A percentile compares a stretch with the other conserved stretches of the same genome.
These are phyloP conservation scores for Nomada fucata DNA, from an alignment of 2,888 invertebrate species.

Conservation along the genomic window DNA sequence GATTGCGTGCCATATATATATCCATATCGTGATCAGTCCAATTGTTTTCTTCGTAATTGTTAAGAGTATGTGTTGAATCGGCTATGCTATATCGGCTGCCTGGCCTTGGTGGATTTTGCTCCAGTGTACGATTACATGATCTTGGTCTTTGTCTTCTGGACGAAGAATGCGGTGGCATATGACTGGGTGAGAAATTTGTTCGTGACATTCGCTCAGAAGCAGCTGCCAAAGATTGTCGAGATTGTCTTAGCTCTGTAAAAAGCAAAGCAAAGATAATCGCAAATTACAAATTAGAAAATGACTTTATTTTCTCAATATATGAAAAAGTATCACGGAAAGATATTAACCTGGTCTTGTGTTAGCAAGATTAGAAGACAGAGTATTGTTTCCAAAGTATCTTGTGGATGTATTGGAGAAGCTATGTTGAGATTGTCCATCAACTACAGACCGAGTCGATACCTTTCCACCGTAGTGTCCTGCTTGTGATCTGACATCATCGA, in stretches of 20 bases:
- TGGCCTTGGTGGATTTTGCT: conserved; percentile 87
- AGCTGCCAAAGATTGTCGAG: conserved; percentile 93
- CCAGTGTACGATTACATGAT: conserved; percentile 90
- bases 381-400: conserved; percentile 89
- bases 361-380: conserved; percentile 90
- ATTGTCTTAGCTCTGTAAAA: conserved; percentile 91
- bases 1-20: conserved; percentile 96
- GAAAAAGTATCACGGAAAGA: no score
- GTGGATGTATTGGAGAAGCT: conserved; percentile 94
- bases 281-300: conserved; percentile 46
- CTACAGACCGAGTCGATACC: conserved; percentile 88
- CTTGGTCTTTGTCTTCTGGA: conserved; percentile 90
- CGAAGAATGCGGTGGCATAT: conserved; percentile 85
- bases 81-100: conserved; percentile 92
- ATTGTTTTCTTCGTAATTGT: conserved; percentile 94
- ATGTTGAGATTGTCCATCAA: conserved; percentile 95
- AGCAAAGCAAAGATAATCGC: conserved; percentile 45
- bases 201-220: conserved; percentile 93
- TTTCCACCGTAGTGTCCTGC: conserved; percentile 89
- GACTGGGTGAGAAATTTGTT: conserved; percentile 88
- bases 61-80: conserved; percentile 92
- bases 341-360: conserved; percentile 88
- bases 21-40: conserved; percentile 99
- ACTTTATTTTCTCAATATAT: background rate
- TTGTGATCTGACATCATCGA: conserved; percentile 90